Base-by-base conservation (phyloP, 2,888 invertebrate species). In the Meta bourneti region DNA sequence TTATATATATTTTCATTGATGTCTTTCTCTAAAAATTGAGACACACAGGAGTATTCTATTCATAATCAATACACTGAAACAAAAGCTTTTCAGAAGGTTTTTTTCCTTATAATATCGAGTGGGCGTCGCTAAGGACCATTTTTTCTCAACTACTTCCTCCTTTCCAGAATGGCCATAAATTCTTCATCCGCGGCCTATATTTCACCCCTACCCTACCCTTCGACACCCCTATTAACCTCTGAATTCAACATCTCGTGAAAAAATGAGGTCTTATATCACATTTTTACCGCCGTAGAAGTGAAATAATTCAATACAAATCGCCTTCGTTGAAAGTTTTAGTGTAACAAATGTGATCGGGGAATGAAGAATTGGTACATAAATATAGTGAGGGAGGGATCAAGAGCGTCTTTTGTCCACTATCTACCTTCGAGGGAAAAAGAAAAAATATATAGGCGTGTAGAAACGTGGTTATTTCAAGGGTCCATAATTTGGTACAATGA, bases 301-400 rank as follows among this genome's bases (percentile, higher is more conserved):
- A 34, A 80, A 86, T 90, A 90, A 90, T 61, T 90, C 90, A 81
- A 77, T 86, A 71, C 20, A 75, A 90, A 90, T 86, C 16, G 86
- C 16, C 75, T 77, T 49, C 75, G 86, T 34, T 90, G 90, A 90
- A 77, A 86, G 90, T 86, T 90, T 86, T 90, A 90, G 84, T 79
- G 80, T 69, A 80, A 80, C 52, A 51, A 77, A 86, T 82, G 90
- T 54, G 74, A 85, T 71, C 81, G 7, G 51, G 52, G 49, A 49
- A 82, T 80, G 90, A 90, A 70, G 51, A 34, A 81, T 90, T 81
- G 80, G 72, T 84, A 74, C 84, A 79, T 79, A 90, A 61, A 80
- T 54, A 80, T 34, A 52, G 54, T 7, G 54, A 79, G 49, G 71
- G 51, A 70, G 52, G 61, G 54, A 49, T 49, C 72, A 52, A 13